Base-by-base conservation (phyloP, 2,888 invertebrate species). In the Brachypterus glaber region DNA sequence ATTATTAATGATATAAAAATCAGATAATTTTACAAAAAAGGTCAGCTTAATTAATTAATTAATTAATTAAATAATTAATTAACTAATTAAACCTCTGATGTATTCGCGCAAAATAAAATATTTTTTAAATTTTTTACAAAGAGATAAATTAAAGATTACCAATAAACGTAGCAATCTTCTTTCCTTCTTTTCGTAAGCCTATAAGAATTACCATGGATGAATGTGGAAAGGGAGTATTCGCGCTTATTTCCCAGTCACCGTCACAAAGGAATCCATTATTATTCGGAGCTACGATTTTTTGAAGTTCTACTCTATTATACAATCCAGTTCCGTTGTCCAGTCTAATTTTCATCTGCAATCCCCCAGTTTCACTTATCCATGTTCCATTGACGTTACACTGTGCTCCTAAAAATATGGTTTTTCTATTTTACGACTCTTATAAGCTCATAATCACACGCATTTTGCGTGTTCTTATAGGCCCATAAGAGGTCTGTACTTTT, bases 311-410 rank as follows among this genome's bases (percentile, higher is more conserved):
- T 5, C 12, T 5, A n/a, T n/a, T n/a, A n/a, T n/a, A n/a, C n/a
- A n/a, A n/a, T 41, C 3, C 33, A 39, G 3, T 45, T 42, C 4
- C 37, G 34, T 34, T 38, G 49, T 30, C 7, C 31, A n/a, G 42
- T 42, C 13, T 4, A 14, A 26, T 26, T 17, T 9, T 27, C 12
- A 27, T 5, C 12, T 27, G 11, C 25, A 52, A 44, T 3, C 61
- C 61, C 4, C 53, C 58, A 3, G 53, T 47, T 27, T 53, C 49
- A 9, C 56, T 55, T 11, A 51, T 47, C 61, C 61, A 61, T 12
- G 49, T 48, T 4, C 61, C 61, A 21, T 41, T 44, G 1, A 57
- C 40, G 24, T 50, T 49, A 39, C 60, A 61, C 5, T 50, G 17
- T 4, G 51, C 35, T 11, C 50, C 57, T 51, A 40, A 37, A 35